Evolutionary conservation across 2,113 vertebrate genomes (phyloP).

Genomic region (Euleptes europaea): DNA sequence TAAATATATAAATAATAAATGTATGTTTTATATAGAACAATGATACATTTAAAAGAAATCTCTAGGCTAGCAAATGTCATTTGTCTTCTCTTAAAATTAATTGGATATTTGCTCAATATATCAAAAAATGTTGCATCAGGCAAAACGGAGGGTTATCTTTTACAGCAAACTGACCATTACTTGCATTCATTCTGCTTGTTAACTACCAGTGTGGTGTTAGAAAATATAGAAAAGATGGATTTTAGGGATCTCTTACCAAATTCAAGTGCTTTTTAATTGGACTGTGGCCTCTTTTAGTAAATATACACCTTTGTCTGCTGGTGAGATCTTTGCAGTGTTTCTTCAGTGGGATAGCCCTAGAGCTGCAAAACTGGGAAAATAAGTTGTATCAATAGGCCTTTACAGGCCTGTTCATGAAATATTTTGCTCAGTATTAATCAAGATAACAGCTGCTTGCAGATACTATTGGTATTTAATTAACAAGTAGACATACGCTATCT

Average conservation of each 20-base stretch:
- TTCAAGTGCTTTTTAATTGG: too few relatives aligned
- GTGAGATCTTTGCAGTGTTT: not conserved
- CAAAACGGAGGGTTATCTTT: not conserved
- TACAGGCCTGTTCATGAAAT: not conserved
- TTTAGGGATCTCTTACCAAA: too few relatives aligned
- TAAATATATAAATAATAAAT: too few relatives aligned
- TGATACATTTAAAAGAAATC: too few relatives aligned
- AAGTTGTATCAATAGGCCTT: not conserved
- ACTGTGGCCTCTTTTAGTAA: too few relatives aligned
- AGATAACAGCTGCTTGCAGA: constrained; percentile 20
- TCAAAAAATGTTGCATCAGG: not conserved
- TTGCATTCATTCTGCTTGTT: not conserved
- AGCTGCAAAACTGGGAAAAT: not conserved
- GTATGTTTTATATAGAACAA: not conserved
- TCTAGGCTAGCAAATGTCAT: not conserved
- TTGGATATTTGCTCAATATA: not conserved
- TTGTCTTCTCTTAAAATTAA: not conserved
- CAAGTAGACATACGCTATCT: constrained; percentile 37
- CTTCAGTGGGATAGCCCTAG: not conserved
- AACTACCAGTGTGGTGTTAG: not conserved
- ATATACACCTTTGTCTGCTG: not conserved
- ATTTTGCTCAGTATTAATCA: constrained; percentile 28
- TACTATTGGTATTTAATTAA: constrained; percentile 19
- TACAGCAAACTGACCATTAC: not conserved
- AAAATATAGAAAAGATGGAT: too few relatives aligned